Conservation (phyloP, 2,113 vertebrate species). For the Zosterops pallidus region DNA sequence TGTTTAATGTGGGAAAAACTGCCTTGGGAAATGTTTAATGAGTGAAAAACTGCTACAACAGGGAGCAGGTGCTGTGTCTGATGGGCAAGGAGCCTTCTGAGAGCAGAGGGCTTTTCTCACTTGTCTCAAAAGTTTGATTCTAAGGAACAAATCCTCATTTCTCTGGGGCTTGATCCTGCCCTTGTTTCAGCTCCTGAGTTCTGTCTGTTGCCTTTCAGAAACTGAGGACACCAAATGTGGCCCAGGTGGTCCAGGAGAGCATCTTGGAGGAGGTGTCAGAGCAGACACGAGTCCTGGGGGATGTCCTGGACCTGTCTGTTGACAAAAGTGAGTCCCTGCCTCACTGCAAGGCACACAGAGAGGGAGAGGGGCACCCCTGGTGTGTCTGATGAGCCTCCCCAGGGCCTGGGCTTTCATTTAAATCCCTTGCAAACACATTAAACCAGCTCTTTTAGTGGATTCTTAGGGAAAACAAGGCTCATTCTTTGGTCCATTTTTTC, state of each 20-base stretch:
- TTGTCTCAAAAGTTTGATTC: neutral
- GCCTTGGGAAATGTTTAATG: neutral
- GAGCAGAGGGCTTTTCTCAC: neutral
- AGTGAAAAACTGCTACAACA: neutral
- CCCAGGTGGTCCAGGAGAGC: constrained; percentile 64
- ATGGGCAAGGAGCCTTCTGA: neutral
- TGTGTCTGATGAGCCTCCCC: neutral
- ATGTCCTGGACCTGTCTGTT: constrained; percentile 65
- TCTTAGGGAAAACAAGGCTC: neutral
- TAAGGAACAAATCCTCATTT: neutral
- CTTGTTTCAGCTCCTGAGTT: neutral
- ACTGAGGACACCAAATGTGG: constrained; percentile 61
- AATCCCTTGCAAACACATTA: neutral
- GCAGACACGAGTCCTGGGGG: constrained; percentile 72
- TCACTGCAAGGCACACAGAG: neutral
- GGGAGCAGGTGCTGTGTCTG: neutral
- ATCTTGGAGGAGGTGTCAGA: constrained; percentile 71
- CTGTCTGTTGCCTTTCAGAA: constrained; percentile 68
- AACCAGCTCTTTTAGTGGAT: neutral
- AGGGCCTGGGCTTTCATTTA: neutral
- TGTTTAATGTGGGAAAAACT: neutral
- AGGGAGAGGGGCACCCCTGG: neutral
- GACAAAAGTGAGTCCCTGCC: constrained; percentile 73
- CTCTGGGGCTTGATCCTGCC: neutral
- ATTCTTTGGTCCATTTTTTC: neutral